A percentile compares a stretch with the other conserved stretches of the same genome.
phyloP scores from a whole-genome alignment of 2,888 invertebrate species.

The Drosophila austrosaltans region DNA sequence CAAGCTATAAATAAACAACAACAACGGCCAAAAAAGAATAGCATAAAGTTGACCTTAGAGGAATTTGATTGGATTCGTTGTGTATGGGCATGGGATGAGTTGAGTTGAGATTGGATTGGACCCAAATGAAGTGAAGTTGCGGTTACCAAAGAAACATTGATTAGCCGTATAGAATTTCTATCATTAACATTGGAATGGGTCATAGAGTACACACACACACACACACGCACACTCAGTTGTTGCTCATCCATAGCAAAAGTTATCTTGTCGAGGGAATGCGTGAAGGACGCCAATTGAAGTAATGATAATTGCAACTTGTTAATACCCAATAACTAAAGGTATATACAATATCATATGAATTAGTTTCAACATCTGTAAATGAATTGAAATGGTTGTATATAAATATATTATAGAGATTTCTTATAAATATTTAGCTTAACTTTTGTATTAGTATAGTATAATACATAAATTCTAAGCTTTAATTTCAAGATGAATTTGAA shows the following conservation, averaged over 20 bases:
- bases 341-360: conserved; percentile 22
- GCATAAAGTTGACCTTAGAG: conserved; percentile 62
- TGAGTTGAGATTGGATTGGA: conserved; percentile 31
- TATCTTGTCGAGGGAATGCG: conserved; percentile 62
- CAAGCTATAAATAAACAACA: conserved; percentile 48
- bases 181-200: conserved; percentile 66
- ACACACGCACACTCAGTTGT: background rate
- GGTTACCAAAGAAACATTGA: conserved; percentile 36
- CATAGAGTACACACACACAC: conserved; percentile 4
- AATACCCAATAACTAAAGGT: conserved; percentile 38
- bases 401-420: background rate
- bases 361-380: background rate
- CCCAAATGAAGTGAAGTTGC: conserved; percentile 24
- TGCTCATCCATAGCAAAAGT: conserved; percentile 26
- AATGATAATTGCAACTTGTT: conserved; percentile 56
- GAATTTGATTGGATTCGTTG: conserved; percentile 51
- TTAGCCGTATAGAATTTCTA: conserved; percentile 66
- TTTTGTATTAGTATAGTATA: too few species aligned
- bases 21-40: conserved; percentile 35
- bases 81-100: conserved; percentile 9
- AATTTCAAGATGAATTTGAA: too few species aligned
- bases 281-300: conserved; percentile 63
- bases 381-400: background rate
- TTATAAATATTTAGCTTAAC: too few species aligned
- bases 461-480: too few species aligned